These are phyloP conservation scores for Spisula subtruncata DNA, from an alignment of 2,888 invertebrate genomes.

Conservation along the genomic window DNA sequence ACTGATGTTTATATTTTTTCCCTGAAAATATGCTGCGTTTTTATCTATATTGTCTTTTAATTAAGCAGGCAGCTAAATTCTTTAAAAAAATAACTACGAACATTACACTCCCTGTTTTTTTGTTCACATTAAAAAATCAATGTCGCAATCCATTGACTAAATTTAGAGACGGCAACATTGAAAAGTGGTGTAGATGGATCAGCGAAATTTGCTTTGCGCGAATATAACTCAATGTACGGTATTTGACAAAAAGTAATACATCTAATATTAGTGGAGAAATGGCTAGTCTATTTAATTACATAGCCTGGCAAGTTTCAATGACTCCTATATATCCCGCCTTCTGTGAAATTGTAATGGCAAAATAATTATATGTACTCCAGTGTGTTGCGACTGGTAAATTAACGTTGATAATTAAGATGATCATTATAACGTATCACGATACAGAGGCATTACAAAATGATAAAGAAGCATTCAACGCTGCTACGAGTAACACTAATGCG, in stretches of 20 bases:
- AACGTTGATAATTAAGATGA: not conserved
- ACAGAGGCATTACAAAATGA: not conserved
- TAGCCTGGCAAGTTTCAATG: constrained; percentile 21
- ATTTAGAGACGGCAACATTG: too few species aligned
- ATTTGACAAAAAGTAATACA: not conserved
- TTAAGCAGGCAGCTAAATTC: too few species aligned
- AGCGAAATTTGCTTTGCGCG: too few species aligned
- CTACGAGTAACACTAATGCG: constrained; percentile 12
- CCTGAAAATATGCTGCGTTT: too few species aligned
- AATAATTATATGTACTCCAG: constrained; percentile 26
- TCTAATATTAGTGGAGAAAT: not conserved
- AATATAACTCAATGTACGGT: too few species aligned
- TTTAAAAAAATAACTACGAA: too few species aligned
- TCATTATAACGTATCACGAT: not conserved
- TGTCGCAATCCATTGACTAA: too few species aligned
- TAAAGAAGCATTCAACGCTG: not conserved
- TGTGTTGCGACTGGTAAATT: not conserved
- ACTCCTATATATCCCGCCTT: not conserved
- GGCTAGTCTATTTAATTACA: constrained; percentile 20
- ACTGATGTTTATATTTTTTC: too few species aligned
- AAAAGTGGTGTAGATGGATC: too few species aligned
- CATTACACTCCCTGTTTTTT: too few species aligned
- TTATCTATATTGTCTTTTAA: too few species aligned
- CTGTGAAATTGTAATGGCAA: constrained; percentile 11
- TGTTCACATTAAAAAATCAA: too few species aligned